Base-by-base conservation (phyloP, 2,888 invertebrate species). In the Agriopis leucophaearia region DNA sequence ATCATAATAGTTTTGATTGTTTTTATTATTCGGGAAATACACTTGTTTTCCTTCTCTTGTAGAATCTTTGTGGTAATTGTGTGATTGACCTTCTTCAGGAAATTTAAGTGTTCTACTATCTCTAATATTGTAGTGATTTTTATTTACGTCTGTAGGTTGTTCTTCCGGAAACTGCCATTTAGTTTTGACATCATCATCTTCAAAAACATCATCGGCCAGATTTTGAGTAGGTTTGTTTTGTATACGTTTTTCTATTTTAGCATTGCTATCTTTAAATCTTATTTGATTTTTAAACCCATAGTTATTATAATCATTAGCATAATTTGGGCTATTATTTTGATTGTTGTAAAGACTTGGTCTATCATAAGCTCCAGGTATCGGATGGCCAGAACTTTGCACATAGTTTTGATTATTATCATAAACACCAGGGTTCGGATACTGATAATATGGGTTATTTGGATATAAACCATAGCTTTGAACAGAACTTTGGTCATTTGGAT, bases 101-200 rank as follows among this genome's bases (percentile, higher is more conserved):
- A 87, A 87, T 74, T 78, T 86, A 1, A 87, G 69, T 8, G 59
- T 65, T 72, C 74, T 77, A 36, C 73, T 72, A 47, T 66, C 77
- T 69, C 78, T 60, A 35, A 69, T 71, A 52, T 67, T 74, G 55
- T 69, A 69, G 62, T 72, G 47, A 57, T 70, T 69, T 68, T 74
- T 66, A 35, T 69, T n/a, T 10, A 8, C 55, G 13, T 77, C 74
- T 56, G 79, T 70, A 10, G 55, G 55, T 68, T 52, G 61, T 35
- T 71, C 55, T 52, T 83, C 82, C 16, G 93, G 91, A 69, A 92
- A 91, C 0, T 75, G 69, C 85, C 87, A 90, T 79, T 84, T 87
- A 0, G 81, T 77, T 38, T 64, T 75, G 60, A 78, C 70, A 56
- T 74, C 72, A 42, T 77, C 61, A 54, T 72, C 71, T 52, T 71